Evolutionary conservation across 2,113 vertebrate genomes (phyloP).

Genomic region (Myrmecobius fasciatus): DNA sequence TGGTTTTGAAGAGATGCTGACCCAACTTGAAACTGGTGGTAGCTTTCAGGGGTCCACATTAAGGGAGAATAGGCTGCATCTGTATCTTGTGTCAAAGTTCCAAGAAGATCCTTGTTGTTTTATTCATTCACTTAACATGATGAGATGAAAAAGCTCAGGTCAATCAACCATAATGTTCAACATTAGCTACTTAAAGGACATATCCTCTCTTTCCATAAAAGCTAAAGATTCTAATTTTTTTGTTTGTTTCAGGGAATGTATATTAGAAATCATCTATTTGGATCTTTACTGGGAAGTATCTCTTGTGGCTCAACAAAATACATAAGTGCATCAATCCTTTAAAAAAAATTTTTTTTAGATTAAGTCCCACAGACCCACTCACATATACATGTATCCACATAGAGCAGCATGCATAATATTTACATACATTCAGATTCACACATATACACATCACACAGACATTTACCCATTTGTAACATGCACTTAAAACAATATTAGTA

Average conservation of each 20-base stretch:
- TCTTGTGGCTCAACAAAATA: not conserved
- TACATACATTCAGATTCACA: no score
- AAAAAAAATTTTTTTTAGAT: not conserved
- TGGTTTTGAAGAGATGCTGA: no score
- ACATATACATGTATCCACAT: no score
- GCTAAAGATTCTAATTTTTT: not conserved
- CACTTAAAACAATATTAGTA: no score
- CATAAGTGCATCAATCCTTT: not conserved
- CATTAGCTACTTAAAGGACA: not conserved
- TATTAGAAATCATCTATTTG: not conserved
- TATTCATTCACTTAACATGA: not conserved
- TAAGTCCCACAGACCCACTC: not conserved
- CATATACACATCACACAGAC: no score
- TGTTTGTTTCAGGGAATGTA: not conserved
- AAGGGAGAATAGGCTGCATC: not conserved
- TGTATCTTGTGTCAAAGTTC: no score
- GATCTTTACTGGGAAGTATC: not conserved
- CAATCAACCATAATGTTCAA: not conserved
- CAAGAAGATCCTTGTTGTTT: not conserved
- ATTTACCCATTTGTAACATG: no score
- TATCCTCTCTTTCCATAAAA: not conserved
- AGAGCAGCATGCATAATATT: no score
- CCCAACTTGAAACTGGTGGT: no score
- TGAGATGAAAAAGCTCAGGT: not conserved
- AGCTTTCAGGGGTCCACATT: not conserved